Conservation (phyloP, 2,113 vertebrate genomes). For the Xenotilapia caudafasciata region DNA sequence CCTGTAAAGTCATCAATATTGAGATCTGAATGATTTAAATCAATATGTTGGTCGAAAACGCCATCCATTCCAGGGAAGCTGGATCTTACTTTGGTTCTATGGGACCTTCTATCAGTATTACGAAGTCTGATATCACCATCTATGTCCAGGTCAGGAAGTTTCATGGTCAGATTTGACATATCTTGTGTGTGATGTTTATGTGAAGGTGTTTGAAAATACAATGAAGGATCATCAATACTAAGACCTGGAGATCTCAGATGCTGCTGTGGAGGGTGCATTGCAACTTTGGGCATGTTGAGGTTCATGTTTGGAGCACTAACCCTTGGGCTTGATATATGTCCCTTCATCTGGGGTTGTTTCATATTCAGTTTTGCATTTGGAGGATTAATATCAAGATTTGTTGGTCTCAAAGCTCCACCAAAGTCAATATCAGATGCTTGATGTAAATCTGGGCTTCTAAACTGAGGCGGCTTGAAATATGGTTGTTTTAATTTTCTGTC, state of each 20-base stretch:
- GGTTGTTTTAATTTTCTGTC: conserved; percentile 10
- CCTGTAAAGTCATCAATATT: conserved; percentile 63
- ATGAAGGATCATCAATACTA: conserved; percentile 12
- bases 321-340: not conserved
- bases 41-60: not conserved
- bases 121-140: conserved; percentile 3
- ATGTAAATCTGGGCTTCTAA: not conserved
- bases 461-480: conserved; percentile 20
- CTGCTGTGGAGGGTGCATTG: not conserved
- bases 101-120: not conserved
- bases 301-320: conserved; percentile 6
- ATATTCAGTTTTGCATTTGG: conserved; percentile 25
- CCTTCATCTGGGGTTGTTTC: conserved; percentile 11
- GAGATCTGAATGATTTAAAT: conserved; percentile 44
- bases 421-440: conserved; percentile 30
- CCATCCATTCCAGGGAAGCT: conserved; percentile 5
- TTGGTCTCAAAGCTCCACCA: not conserved
- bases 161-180: not conserved
- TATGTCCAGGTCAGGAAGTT: conserved; percentile 28
- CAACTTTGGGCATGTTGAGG: not conserved
- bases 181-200: conserved; percentile 11
- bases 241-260: conserved; percentile 22
- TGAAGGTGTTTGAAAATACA: conserved; percentile 1
- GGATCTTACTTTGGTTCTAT: not conserved
- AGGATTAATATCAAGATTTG: conserved; percentile 1